Conservation (phyloP, 92 coral and sea anemone species). For the Epizoanthus scotinus region DNA sequence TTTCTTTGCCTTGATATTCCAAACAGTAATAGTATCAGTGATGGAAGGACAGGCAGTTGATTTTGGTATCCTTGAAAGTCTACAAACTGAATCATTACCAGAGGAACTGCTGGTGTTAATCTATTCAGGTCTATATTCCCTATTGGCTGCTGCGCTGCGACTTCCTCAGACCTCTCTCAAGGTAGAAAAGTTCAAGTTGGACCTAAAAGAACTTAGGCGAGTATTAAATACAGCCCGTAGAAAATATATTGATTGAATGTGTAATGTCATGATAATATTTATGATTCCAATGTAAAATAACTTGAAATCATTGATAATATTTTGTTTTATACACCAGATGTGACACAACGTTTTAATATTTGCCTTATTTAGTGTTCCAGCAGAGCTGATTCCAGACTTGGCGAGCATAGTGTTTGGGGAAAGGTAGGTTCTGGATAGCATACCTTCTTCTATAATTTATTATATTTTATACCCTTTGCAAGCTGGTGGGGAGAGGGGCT, state of each 20-base stretch:
- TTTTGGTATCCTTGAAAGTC: constrained; percentile 59
- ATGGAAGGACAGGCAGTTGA: constrained; percentile 77
- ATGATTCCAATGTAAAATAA: too few species aligned
- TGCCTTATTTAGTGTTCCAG: constrained; percentile 69
- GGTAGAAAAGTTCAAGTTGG: constrained; percentile 82
- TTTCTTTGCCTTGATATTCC: not conserved
- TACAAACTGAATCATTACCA: constrained; percentile 58
- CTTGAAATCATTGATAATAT: too few species aligned
- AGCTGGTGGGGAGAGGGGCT: too few species aligned
- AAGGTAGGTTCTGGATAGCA: constrained; percentile 51
- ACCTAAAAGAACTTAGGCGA: constrained; percentile 79
- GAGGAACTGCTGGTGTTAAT: constrained; percentile 70
- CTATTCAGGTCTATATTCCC: constrained; percentile 77
- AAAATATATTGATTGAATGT: too few species aligned
- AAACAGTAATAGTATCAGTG: constrained; percentile 64
- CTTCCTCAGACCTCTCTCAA: constrained; percentile 81
- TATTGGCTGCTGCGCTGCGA: constrained; percentile 80
- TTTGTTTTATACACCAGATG: too few species aligned
- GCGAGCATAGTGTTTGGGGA: constrained; percentile 88
- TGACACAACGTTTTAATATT: not conserved
- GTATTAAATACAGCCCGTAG: too few species aligned
- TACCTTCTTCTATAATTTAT: too few species aligned
- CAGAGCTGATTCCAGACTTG: constrained; percentile 82
- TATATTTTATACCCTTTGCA: too few species aligned
- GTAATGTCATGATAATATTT: too few species aligned